Base-by-base conservation (phyloP, 1,140 invertebrate species). In the Drosophila yakuba region DNA sequence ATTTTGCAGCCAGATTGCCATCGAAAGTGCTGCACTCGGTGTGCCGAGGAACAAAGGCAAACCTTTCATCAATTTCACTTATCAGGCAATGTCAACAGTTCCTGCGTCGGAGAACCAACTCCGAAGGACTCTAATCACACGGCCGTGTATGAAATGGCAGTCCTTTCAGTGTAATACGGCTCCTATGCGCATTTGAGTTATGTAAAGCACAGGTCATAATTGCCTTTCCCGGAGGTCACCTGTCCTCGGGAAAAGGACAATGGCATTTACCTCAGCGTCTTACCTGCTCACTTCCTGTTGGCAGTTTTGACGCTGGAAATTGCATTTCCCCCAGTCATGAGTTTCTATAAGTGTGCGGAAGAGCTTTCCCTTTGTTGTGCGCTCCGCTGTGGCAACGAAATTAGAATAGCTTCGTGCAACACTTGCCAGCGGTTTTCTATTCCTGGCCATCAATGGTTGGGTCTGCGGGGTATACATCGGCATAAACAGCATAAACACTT, bases 21-120 rank as follows among this genome's bases (percentile, higher is more conserved):
- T 84, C 76, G 78, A 28, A 76, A 72, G 23, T 36, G 35, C 52
- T 28, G 17, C 28, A 61, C 15, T 35, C 41, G 39, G 2, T 32
- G n/a, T 50, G 14, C 25, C 25, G 2, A 8, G 2, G 23, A n/a
- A 44, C 23, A 58, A 47, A 47, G 17, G 50, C 20, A 32, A 20
- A 43, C 32, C 58, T 75, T 58, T 71, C 80, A 80, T 85, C 73
- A 84, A 84, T 85, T 84, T 72, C 66, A 61, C 67, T 58, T 78
- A 81, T 79, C 76, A 62, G 62, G 41, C 51, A 68, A 28, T 44
- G 52, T 69, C 62, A 68, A 61, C 44, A 39, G 12, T 23, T 43
- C 28, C n/a, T 32, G 60, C 15, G 47, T 48, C 17, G 17, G 17
- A 17, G 1, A 17, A 17, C 17, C 17, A 17, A 17, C 17, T 17